phyloP scores from a whole-genome alignment of 2,888 invertebrate genomes.

The Protula sp. region DNA sequence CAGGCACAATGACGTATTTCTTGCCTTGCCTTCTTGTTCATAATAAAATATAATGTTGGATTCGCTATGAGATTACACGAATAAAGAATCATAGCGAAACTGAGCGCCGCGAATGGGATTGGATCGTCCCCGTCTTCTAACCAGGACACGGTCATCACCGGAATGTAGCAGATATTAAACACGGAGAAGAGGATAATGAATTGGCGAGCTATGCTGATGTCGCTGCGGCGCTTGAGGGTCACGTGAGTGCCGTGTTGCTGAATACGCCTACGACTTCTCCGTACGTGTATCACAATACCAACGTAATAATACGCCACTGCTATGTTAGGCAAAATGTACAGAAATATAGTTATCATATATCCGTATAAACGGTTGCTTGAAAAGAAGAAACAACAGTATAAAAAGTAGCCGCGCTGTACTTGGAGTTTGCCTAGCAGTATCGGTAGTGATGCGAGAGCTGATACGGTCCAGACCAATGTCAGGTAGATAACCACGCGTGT shows the following conservation, averaged over 20 bases:
- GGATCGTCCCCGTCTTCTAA: neutral
- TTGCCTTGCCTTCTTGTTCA: neutral
- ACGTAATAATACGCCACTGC: neutral
- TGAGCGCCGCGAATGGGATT: neutral
- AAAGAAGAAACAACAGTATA: neutral
- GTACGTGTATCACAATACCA: neutral
- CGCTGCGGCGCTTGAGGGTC: neutral
- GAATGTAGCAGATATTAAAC: slow-evolving; percentile 6
- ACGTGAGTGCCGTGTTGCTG: neutral
- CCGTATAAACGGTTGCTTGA: neutral
- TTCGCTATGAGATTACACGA: neutral
- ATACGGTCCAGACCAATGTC: neutral
- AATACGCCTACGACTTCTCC: neutral
- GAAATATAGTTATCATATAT: neutral
- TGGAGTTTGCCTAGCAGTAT: neutral
- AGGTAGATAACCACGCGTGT: neutral
- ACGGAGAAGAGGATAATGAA: slow-evolving; percentile 3
- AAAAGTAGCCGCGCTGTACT: neutral
- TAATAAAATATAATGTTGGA: neutral
- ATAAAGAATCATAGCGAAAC: neutral
- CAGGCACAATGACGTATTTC: too few species aligned
- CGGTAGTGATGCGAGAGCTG: neutral
- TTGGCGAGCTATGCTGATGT: neutral
- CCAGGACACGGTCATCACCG: slow-evolving; percentile 4
- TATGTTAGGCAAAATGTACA: neutral